Evolutionary conservation across 2,113 vertebrate genomes (phyloP).

Genomic region (Indicator indicator): DNA sequence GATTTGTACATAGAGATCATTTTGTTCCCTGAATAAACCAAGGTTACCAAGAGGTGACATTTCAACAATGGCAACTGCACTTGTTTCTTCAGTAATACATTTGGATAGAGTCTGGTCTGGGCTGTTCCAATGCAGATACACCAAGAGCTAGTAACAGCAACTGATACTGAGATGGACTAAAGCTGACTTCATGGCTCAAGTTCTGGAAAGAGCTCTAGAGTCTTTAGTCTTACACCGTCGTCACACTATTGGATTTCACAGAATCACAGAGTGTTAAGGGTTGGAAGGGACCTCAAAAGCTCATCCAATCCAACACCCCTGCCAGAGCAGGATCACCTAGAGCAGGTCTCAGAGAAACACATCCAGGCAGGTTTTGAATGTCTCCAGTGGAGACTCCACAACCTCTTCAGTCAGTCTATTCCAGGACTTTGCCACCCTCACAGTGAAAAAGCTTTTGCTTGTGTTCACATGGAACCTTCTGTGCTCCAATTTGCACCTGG

Average conservation of each 20-base stretch:
- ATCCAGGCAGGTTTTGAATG: no score
- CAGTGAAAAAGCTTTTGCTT: no score
- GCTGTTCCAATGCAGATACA: not conserved
- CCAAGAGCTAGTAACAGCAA: not conserved
- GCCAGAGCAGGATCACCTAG: no score
- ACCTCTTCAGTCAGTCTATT: no score
- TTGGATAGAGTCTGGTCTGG: not conserved
- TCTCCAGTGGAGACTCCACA: no score
- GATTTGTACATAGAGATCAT: conserved; percentile 37
- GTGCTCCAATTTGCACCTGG: no score
- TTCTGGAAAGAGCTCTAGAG: not conserved
- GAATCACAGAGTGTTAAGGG: no score
- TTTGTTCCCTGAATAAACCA: conserved; percentile 46
- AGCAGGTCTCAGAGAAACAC: no score
- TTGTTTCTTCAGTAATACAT: not conserved
- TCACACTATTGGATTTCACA: not conserved
- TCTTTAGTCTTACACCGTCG: not conserved
- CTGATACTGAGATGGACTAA: not conserved
- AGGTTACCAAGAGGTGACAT: conserved; percentile 44
- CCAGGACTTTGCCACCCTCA: no score
- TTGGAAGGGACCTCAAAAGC: no score
- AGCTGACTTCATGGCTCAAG: not conserved
- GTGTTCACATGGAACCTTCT: no score
- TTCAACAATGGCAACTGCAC: conserved; percentile 19
- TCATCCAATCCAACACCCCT: no score